These are phyloP conservation scores for Dolomedes plantarius DNA, from an alignment of 2,888 invertebrate species.

Conservation along the genomic window DNA sequence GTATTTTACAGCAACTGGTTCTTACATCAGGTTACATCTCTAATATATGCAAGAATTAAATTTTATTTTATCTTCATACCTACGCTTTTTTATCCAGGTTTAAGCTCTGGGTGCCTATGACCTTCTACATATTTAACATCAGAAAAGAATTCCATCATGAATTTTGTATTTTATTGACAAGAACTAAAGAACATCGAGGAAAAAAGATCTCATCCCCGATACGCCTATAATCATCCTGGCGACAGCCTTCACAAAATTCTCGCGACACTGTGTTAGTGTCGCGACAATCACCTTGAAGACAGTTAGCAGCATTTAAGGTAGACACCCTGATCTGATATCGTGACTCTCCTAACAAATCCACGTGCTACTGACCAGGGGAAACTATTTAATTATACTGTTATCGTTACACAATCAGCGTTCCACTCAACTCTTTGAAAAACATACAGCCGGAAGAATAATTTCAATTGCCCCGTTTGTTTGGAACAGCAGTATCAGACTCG, in stretches of 20 bases:
- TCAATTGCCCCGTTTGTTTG: not conserved
- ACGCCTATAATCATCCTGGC: constrained; percentile 4
- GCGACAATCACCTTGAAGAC: not conserved
- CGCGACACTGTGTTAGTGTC: not conserved
- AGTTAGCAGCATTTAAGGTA: not conserved
- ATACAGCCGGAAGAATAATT: not conserved
- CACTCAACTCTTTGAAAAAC: not conserved
- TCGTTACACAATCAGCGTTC: not conserved
- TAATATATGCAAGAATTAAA: no score
- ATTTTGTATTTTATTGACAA: not conserved
- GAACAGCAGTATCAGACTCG: not conserved
- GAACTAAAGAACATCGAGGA: not conserved
- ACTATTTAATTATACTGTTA: not conserved
- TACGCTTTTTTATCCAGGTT: no score
- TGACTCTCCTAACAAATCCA: no score
- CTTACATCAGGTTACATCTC: no score
- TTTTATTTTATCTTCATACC: no score
- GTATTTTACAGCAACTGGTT: no score
- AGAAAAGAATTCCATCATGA: not conserved
- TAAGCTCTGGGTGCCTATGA: no score
- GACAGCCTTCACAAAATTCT: not conserved
- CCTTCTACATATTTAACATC: not conserved
- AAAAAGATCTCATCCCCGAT: not conserved
- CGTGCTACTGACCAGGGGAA: not conserved
- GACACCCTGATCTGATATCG: no score